These are phyloP conservation scores for Anadara kagoshimensis DNA, from an alignment of 1,140 invertebrate genomes.

Conservation along the genomic window DNA sequence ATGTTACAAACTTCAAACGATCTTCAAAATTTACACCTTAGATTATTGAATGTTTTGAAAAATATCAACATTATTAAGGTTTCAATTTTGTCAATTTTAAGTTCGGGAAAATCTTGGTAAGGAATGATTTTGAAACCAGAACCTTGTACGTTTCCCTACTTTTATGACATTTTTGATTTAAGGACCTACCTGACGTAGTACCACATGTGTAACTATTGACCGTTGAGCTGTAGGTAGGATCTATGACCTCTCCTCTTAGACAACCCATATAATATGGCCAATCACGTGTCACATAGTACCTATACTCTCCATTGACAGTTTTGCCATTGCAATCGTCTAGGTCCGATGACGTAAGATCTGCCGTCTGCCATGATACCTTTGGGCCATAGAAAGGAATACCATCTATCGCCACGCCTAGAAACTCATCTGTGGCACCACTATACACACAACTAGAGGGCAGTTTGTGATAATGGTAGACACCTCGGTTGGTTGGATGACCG, in stretches of 20 bases:
- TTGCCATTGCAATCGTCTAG: constrained; percentile 12
- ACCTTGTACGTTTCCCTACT: too few species aligned
- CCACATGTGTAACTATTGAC: too few species aligned
- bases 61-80: too few species aligned
- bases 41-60: too few species aligned
- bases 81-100: too few species aligned
- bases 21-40: too few species aligned
- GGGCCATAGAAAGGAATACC: constrained; percentile 19
- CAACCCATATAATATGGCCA: constrained; percentile 21
- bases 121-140: too few species aligned
- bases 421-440: constrained; percentile 14
- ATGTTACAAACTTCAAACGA: too few species aligned
- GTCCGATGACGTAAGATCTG: constrained; percentile 1
- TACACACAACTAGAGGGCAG: constrained; percentile 1
- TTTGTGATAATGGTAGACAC: constrained; percentile 17
- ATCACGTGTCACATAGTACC: constrained; percentile 7
- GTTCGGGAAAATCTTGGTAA: too few species aligned
- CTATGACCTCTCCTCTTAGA: not conserved
- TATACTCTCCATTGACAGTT: constrained; percentile 4
- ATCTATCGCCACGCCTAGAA: constrained; percentile 24
- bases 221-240: too few species aligned
- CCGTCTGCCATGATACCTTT: not conserved
- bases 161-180: too few species aligned
- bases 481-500: not conserved
- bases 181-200: too few species aligned